Evolutionary conservation across 2,888 invertebrate species (phyloP).

Genomic region (Rhodophaea formosa): DNA sequence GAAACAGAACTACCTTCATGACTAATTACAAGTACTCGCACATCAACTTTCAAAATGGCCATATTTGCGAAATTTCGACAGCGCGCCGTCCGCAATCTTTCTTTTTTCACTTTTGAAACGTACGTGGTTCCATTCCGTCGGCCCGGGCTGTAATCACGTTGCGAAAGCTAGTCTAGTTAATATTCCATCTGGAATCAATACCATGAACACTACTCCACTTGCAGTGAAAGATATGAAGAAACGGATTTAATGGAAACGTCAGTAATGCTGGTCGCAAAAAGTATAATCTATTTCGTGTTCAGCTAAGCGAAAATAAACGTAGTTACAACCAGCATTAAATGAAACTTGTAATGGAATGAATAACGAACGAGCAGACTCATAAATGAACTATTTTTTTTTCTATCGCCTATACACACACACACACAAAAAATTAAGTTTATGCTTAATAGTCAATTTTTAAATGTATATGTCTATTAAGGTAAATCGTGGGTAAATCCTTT

Average conservation of each 20-base stretch:
- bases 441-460: no score
- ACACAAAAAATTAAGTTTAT: no score
- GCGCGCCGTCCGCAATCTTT: not conserved
- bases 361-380: no score
- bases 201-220: constrained; percentile 10
- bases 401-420: no score
- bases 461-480: no score
- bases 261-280: not conserved
- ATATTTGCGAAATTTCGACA: constrained; percentile 12
- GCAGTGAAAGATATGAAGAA: not conserved
- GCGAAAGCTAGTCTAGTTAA: constrained; percentile 16
- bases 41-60: not conserved
- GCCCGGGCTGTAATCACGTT: constrained; percentile 14
- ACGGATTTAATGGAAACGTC: not conserved
- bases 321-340: no score
- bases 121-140: not conserved
- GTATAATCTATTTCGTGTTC: no score
- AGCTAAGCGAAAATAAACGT: no score
- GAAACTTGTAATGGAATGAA: no score
- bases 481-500: no score
- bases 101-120: constrained; percentile 7
- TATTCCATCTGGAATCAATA: constrained; percentile 17
- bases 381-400: no score
- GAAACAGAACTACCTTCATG: not conserved
- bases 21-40: not conserved